Evolutionary conservation across 1,140 invertebrate genomes (phyloP).

Genomic region (Drosophila ercepeae): DNA sequence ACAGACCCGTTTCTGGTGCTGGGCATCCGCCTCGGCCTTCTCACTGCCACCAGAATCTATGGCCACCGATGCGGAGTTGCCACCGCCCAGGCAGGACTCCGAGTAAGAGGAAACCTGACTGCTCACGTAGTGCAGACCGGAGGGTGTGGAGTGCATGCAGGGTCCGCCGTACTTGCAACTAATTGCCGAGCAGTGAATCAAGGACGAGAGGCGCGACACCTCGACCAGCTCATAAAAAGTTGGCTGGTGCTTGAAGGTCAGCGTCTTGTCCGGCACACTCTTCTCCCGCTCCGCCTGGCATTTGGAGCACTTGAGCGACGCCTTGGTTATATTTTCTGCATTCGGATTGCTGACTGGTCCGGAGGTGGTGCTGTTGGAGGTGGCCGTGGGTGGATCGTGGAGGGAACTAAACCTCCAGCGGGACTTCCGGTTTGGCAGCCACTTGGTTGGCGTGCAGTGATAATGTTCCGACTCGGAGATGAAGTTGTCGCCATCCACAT

Average conservation of each 20-base stretch:
- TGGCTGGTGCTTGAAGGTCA: slow-evolving; percentile 68
- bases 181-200: slow-evolving; percentile 69
- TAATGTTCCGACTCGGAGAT: slow-evolving; percentile 80
- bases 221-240: slow-evolving; percentile 80
- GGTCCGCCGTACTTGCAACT: slow-evolving; percentile 68
- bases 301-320: slow-evolving; percentile 60
- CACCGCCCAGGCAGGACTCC: slow-evolving; percentile 57
- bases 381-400: slow-evolving; percentile 28
- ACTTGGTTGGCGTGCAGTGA: slow-evolving; percentile 74
- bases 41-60: not conserved
- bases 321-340: not conserved
- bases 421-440: slow-evolving; percentile 67
- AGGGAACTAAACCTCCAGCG: slow-evolving; percentile 58
- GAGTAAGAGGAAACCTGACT: slow-evolving; percentile 53
- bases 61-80: not conserved
- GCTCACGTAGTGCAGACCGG: slow-evolving; percentile 61
- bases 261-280: slow-evolving; percentile 45
- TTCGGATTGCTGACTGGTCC: not conserved
- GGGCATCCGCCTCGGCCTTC: slow-evolving; percentile 28
- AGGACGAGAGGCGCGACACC: slow-evolving; percentile 71
- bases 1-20: slow-evolving; percentile 21
- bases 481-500: slow-evolving; percentile 74
- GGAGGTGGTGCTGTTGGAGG: slow-evolving; percentile 4
- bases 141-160: slow-evolving; percentile 52
- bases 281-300: slow-evolving; percentile 39